Evolutionary conservation across 2,797 vertebrate genomes (phyloP).

Genomic region (Chrysolophus pictus): DNA sequence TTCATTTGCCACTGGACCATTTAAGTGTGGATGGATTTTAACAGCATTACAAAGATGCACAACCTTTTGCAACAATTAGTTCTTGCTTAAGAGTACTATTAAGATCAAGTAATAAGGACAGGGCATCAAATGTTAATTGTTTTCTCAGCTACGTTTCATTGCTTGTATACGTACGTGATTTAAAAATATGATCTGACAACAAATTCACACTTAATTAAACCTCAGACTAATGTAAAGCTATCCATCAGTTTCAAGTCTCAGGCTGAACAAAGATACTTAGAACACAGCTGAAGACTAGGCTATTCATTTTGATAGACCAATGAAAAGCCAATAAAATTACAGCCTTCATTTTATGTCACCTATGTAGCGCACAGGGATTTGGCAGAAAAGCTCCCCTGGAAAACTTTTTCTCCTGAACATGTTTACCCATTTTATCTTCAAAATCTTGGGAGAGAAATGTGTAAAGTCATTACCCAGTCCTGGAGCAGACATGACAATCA

Average conservation of each 20-base stretch:
- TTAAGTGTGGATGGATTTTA: neutral
- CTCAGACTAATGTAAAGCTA: neutral
- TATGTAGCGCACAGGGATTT: neutral
- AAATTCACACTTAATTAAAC: neutral
- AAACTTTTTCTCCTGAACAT: neutral
- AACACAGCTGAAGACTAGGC: neutral
- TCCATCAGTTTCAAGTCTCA: neutral
- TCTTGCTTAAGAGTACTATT: neutral
- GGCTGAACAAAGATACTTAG: neutral
- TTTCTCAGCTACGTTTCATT: neutral
- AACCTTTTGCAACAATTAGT: neutral
- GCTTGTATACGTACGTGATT: neutral
- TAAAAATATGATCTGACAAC: neutral
- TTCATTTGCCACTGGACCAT: neutral
- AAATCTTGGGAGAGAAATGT: neutral
- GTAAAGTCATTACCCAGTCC: neutral
- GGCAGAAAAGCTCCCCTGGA: neutral
- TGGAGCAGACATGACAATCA: neutral
- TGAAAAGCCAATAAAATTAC: neutral
- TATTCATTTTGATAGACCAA: rapidly evolving
- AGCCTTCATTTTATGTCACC: neutral
- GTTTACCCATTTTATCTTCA: neutral
- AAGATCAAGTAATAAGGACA: neutral
- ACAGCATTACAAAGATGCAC: neutral
- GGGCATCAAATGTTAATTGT: neutral